These are phyloP conservation scores for Anaspis maculata DNA, from an alignment of 2,888 invertebrate species.

Conservation along the genomic window DNA sequence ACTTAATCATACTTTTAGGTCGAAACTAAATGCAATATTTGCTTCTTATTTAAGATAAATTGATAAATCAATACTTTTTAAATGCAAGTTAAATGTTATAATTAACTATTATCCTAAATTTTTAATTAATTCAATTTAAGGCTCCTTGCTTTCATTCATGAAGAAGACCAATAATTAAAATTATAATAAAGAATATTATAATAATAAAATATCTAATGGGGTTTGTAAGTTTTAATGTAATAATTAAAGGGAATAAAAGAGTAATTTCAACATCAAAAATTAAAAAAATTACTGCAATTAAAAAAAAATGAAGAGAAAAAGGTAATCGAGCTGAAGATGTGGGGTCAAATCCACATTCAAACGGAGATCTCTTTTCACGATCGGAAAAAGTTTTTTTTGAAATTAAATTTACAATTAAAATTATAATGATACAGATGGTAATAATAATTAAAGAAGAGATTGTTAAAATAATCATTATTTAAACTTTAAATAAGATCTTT, in stretches of 20 bases:
- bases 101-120: constrained; percentile 41
- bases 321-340: constrained; percentile 45
- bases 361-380: constrained; percentile 57
- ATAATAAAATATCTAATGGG: constrained; percentile 16
- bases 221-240: constrained; percentile 34
- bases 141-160: constrained; percentile 54
- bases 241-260: constrained; percentile 52
- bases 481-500: constrained; percentile 54
- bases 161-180: constrained; percentile 47
- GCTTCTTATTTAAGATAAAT: constrained; percentile 42
- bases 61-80: constrained; percentile 42
- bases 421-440: constrained; percentile 44
- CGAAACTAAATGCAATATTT: constrained; percentile 48
- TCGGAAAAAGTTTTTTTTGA: constrained; percentile 52
- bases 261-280: constrained; percentile 69
- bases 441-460: constrained; percentile 41
- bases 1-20: constrained; percentile 40
- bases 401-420: constrained; percentile 45
- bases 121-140: constrained; percentile 50
- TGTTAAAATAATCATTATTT: constrained; percentile 44
- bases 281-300: constrained; percentile 61
- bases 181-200: constrained; percentile 38
- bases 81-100: constrained; percentile 45
- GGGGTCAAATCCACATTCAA: constrained; percentile 57
- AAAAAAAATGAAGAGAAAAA: constrained; percentile 55